Conservation (phyloP, 2,113 vertebrate species). For the Rissa tridactyla region DNA sequence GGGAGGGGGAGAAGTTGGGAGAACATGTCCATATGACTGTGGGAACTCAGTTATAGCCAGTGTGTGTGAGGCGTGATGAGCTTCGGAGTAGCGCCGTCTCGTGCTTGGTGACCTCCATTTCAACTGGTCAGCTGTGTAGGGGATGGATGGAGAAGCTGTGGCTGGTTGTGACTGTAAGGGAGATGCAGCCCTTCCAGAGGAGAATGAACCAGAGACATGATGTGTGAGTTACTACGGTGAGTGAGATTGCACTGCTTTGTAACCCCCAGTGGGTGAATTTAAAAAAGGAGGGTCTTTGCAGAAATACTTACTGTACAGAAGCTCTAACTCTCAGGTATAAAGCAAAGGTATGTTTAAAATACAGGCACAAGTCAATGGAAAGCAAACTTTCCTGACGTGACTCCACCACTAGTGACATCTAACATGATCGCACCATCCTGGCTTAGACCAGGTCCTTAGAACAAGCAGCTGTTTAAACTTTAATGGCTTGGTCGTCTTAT, state of each 20-base stretch:
- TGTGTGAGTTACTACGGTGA: neutral
- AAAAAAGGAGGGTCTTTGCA: neutral
- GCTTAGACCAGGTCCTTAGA: neutral
- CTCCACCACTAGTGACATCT: neutral
- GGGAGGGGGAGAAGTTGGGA: neutral
- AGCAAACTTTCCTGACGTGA: neutral
- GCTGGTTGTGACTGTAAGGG: neutral
- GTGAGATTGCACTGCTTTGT: neutral
- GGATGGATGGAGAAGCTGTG: neutral
- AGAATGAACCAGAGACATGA: neutral
- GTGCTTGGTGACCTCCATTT: neutral
- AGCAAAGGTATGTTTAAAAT: neutral
- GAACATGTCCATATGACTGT: neutral
- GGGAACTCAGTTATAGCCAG: neutral
- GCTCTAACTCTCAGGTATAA: neutral
- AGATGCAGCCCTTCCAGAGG: neutral
- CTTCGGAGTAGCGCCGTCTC: neutral
- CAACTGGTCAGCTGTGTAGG: neutral
- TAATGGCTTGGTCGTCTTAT: neutral
- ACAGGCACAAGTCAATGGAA: neutral
- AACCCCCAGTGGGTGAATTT: neutral
- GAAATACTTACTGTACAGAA: neutral
- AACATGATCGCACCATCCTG: fast-evolving
- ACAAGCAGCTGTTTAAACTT: neutral
- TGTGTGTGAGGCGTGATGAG: neutral